These are phyloP conservation scores for Deroptyus accipitrinus DNA, from an alignment of 2,113 vertebrate genomes.

Conservation along the genomic window DNA sequence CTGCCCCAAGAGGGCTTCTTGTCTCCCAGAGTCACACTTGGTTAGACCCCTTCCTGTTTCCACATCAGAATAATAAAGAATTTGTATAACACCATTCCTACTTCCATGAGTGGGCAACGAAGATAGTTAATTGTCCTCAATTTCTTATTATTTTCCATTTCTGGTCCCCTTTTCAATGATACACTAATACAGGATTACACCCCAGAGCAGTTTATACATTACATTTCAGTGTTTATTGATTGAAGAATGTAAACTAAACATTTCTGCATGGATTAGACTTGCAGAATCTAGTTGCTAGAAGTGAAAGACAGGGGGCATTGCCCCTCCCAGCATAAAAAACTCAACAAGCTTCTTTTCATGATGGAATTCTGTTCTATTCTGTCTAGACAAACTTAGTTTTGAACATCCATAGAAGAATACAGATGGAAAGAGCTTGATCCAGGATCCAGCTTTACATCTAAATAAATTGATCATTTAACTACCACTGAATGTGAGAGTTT, in stretches of 20 bases:
- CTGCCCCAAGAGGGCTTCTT: not conserved
- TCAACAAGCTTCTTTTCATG: not conserved
- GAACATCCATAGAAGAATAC: not conserved
- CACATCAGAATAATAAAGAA: not conserved
- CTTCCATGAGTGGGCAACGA: not conserved
- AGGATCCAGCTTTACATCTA: not conserved
- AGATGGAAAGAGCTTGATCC: not conserved
- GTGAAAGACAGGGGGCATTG: not conserved
- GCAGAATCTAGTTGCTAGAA: not conserved
- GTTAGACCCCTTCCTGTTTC: not conserved
- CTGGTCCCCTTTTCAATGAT: not conserved
- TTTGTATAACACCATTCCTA: not conserved
- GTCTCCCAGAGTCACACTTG: not conserved
- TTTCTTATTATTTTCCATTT: not conserved
- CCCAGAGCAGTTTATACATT: not conserved
- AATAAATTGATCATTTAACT: not conserved
- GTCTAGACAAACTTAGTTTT: not conserved
- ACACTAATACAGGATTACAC: not conserved
- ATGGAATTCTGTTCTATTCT: not conserved
- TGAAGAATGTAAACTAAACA: not conserved
- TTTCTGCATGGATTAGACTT: not conserved
- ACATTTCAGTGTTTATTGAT: not conserved
- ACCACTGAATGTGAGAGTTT: not conserved
- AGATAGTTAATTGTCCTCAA: not conserved
- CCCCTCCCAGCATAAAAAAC: not conserved